Conservation (phyloP, 2,113 vertebrate genomes). For the Ammodytes marinus region DNA sequence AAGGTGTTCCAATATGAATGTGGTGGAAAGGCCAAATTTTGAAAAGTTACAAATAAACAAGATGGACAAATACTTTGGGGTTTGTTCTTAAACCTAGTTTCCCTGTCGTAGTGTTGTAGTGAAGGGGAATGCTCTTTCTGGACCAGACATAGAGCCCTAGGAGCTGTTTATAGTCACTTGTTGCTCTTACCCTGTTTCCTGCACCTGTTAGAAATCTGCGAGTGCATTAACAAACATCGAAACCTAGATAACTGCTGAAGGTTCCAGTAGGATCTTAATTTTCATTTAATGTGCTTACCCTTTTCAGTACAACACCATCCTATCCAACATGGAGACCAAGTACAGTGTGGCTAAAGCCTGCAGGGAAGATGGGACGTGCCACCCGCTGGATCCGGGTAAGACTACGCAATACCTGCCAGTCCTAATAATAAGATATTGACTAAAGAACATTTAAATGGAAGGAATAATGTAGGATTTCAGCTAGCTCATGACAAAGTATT, state of each 20-base stretch:
- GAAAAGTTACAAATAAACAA: no score
- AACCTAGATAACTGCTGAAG: not conserved
- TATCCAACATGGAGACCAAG: conserved; percentile 93
- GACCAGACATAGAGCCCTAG: not conserved
- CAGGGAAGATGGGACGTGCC: conserved; percentile 80
- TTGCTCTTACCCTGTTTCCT: not conserved
- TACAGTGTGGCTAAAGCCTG: conserved; percentile 94
- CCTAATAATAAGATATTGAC: not conserved
- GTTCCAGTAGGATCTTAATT: conserved; percentile 16
- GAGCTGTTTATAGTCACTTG: not conserved
- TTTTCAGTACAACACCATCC: conserved; percentile 91
- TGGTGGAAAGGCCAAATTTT: not conserved
- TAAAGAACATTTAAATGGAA: not conserved
- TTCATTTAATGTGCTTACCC: not conserved
- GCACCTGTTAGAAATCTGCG: not conserved
- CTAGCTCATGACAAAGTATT: not conserved
- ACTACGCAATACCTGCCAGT: not conserved
- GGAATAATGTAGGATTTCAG: not conserved
- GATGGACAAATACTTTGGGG: not conserved
- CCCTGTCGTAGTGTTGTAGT: not conserved
- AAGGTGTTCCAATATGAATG: not conserved
- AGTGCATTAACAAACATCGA: not conserved
- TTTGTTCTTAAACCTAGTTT: not conserved
- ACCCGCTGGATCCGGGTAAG: conserved; percentile 93
- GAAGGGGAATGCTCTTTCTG: not conserved